A percentile compares a stretch with the other conserved stretches of the same genome.
phyloP scores from a whole-genome alignment of 1,140 invertebrate genomes.

The Leptinotarsa texana region DNA sequence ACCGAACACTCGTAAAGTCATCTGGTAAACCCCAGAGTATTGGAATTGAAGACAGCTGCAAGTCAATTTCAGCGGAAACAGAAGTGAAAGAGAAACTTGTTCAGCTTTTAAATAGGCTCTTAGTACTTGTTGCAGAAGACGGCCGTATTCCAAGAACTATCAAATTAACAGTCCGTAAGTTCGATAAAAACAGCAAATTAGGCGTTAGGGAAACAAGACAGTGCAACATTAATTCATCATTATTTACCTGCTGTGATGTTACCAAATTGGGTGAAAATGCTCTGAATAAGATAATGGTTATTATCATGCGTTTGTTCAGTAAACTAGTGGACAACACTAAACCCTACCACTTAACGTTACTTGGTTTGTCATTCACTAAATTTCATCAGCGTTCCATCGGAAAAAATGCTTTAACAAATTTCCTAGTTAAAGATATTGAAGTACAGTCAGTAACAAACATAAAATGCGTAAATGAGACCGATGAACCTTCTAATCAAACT shows the following conservation, averaged over 20 bases:
- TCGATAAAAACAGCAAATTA: constrained; percentile 62
- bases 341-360: constrained; percentile 75
- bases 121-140: constrained; percentile 73
- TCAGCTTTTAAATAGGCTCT: constrained; percentile 67
- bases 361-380: constrained; percentile 78
- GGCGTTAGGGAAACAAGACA: constrained; percentile 74
- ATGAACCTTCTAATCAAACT: constrained; percentile 23
- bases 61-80: constrained; percentile 67
- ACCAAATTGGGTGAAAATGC: constrained; percentile 61
- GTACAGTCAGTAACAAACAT: constrained; percentile 71
- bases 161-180: constrained; percentile 73
- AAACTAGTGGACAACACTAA: constrained; percentile 71
- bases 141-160: constrained; percentile 74
- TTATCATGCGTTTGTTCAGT: constrained; percentile 74
- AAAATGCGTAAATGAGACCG: constrained; percentile 56
- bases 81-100: constrained; percentile 72
- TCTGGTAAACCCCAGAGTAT: constrained; percentile 71
- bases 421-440: constrained; percentile 70
- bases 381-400: constrained; percentile 71
- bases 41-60: constrained; percentile 73
- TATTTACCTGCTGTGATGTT: constrained; percentile 62
- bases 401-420: constrained; percentile 70
- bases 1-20: constrained; percentile 69
- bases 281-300: constrained; percentile 68
- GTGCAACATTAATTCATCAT: constrained; percentile 67